Percentiles rank a stretch among this genome's conserved stretches.
Conservation (phyloP, 2,888 invertebrate genomes). For the Lapara coniferarum region DNA sequence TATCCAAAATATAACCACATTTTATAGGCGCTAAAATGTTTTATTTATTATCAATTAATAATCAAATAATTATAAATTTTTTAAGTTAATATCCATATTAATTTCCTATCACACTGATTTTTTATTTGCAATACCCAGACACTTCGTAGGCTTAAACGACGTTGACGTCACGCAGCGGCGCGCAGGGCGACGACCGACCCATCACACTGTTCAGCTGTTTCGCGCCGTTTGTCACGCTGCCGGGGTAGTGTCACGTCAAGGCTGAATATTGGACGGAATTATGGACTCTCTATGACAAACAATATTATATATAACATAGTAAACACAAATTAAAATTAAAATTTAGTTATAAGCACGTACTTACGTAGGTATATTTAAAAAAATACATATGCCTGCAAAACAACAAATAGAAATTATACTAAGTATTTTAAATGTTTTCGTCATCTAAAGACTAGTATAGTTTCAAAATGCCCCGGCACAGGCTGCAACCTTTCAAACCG, state of each 20-base stretch:
- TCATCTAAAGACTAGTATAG: too few species aligned
- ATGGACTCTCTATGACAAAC: too few species aligned
- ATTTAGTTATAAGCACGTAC: too few species aligned
- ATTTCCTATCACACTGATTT: not conserved
- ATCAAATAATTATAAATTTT: not conserved
- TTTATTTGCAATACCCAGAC: not conserved
- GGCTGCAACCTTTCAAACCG: too few species aligned
- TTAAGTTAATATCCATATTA: not conserved
- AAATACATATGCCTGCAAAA: too few species aligned
- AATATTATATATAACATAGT: too few species aligned
- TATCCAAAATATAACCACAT: not conserved
- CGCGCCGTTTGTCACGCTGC: slow-evolving; percentile 11
- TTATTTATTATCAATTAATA: not conserved
- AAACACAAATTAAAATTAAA: too few species aligned
- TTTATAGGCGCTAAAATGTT: not conserved
- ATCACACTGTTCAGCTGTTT: not conserved
- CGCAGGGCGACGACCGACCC: not conserved
- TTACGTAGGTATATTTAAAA: too few species aligned
- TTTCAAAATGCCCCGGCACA: too few species aligned
- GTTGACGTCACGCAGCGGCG: slow-evolving; percentile 1
- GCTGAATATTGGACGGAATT: too few species aligned
- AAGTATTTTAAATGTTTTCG: too few species aligned
- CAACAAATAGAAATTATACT: too few species aligned
- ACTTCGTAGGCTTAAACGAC: not conserved
- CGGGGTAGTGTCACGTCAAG: not conserved